Evolutionary conservation across 2,113 vertebrate genomes (phyloP).

Genomic region (Synodontis membranacea): DNA sequence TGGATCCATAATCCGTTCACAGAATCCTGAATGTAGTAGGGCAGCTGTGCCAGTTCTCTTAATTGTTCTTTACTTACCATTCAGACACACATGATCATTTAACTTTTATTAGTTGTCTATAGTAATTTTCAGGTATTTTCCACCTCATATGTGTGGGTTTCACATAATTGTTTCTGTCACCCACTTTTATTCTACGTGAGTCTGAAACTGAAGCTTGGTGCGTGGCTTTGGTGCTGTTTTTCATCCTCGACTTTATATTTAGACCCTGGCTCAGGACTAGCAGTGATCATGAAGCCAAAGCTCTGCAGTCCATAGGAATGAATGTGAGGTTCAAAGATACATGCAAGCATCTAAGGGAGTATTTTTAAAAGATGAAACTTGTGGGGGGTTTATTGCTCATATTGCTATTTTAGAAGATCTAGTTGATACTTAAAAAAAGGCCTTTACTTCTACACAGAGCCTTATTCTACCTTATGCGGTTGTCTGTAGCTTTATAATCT

Average conservation of each 20-base stretch:
- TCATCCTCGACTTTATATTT: constrained; percentile 52
- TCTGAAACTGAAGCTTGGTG: constrained; percentile 25
- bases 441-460: not conserved
- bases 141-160: not conserved
- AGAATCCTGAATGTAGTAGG: not conserved
- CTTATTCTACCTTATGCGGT: not conserved
- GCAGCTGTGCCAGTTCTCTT: not conserved
- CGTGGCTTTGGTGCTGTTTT: constrained; percentile 37
- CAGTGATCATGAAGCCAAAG: constrained; percentile 35
- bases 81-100: not conserved
- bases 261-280: constrained; percentile 41
- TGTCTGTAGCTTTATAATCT: not conserved
- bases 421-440: not conserved
- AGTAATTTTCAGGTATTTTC: not conserved
- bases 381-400: not conserved
- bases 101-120: not conserved
- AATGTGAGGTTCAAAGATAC: constrained; percentile 44
- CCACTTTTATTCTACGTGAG: constrained; percentile 9
- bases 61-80: not conserved
- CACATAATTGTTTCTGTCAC: not conserved
- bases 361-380: constrained; percentile 18
- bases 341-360: constrained; percentile 2
- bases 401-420: not conserved
- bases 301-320: constrained; percentile 33
- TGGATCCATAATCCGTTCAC: not conserved